Conservation (phyloP, 2,888 invertebrate genomes). For the Priocnemis perturbator region DNA sequence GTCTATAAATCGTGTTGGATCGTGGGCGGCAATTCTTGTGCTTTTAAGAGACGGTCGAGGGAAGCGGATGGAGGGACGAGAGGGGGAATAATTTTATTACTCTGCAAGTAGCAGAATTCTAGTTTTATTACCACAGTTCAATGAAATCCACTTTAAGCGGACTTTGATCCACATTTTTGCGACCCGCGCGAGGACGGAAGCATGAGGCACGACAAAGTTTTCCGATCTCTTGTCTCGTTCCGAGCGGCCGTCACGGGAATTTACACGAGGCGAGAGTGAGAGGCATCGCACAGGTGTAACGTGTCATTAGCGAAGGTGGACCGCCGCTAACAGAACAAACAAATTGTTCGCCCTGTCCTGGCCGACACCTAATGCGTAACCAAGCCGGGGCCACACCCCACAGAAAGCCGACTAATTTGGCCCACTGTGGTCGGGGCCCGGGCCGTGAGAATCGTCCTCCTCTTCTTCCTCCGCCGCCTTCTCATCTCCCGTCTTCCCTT, state of each 20-base stretch:
- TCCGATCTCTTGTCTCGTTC: not conserved
- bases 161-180: too few relatives aligned
- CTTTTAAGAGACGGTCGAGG: too few relatives aligned
- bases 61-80: too few relatives aligned
- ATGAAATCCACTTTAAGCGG: too few relatives aligned
- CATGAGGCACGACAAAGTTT: not conserved
- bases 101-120: too few relatives aligned
- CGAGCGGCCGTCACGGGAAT: slow-evolving; percentile 16
- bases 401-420: slow-evolving; percentile 41
- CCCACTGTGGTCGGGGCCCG: slow-evolving; percentile 30
- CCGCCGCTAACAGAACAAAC: slow-evolving; percentile 58
- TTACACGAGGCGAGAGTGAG: slow-evolving; percentile 3
- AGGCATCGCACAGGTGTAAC: slow-evolving; percentile 50
- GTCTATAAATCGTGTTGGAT: too few relatives aligned
- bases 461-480: too few relatives aligned
- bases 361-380: slow-evolving; percentile 48
- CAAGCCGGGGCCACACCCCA: slow-evolving; percentile 36
- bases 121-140: too few relatives aligned
- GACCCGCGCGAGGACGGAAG: too few relatives aligned
- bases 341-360: slow-evolving; percentile 52
- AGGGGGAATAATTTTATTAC: too few relatives aligned
- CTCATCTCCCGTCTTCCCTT: not conserved
- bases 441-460: slow-evolving; percentile 23
- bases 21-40: too few relatives aligned
- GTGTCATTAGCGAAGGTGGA: slow-evolving; percentile 50